Evolutionary conservation across 2,888 invertebrate genomes (phyloP).

Genomic region (Esperia sulphurella): DNA sequence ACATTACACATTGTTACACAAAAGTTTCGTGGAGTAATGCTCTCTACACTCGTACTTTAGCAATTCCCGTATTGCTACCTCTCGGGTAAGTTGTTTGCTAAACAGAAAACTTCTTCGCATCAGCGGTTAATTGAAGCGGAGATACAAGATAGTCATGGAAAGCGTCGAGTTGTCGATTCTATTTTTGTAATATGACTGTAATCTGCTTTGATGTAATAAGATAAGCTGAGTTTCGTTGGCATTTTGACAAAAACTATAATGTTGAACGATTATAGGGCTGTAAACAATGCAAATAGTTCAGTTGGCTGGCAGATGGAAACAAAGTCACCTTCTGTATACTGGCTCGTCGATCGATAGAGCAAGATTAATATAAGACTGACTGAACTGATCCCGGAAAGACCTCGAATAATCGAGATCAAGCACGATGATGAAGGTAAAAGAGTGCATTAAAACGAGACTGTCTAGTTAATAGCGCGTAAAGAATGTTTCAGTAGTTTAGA

Average conservation of each 20-base stretch:
- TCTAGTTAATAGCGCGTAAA: neutral
- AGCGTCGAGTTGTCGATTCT: neutral
- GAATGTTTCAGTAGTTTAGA: neutral
- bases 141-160: constrained; percentile 1
- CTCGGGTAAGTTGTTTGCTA: constrained; percentile 49
- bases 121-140: neutral
- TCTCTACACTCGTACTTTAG: constrained; percentile 59
- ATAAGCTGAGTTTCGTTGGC: constrained; percentile 15
- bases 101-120: constrained; percentile 42
- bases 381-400: neutral
- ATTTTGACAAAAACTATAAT: constrained; percentile 16
- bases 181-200: constrained; percentile 9
- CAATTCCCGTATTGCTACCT: constrained; percentile 55
- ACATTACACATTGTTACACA: constrained; percentile 73
- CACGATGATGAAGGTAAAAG: constrained; percentile 1
- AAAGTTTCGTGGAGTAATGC: constrained; percentile 71
- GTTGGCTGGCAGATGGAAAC: neutral
- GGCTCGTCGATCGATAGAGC: neutral
- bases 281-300: constrained; percentile 7
- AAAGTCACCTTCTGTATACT: neutral
- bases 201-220: constrained; percentile 11
- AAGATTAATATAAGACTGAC: neutral
- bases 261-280: constrained; percentile 14
- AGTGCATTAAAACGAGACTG: neutral
- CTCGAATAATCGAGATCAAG: constrained; percentile 2